Percentiles rank a stretch among this genome's conserved stretches.
Conservation (phyloP, 2,888 invertebrate species). For the Scaptomyza reducta region DNA sequence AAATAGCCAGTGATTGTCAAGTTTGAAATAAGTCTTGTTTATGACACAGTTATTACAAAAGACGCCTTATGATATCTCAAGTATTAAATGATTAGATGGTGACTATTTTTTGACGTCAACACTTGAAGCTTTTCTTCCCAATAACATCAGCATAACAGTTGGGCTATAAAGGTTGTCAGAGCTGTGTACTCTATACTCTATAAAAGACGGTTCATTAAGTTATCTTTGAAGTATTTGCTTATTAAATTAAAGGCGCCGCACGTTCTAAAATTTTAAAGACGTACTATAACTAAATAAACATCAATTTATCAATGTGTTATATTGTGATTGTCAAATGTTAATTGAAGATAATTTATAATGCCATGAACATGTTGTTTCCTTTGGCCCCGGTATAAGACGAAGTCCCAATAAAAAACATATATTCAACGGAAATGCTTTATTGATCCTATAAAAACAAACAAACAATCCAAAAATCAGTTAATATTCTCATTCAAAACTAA, state of each 20-base stretch:
- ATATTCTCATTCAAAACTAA: not conserved
- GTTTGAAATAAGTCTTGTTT: conserved; percentile 39
- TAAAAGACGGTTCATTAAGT: not conserved
- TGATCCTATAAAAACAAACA: conserved; percentile 22
- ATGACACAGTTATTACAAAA: conserved; percentile 35
- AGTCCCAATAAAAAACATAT: conserved; percentile 23
- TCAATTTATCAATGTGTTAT: conserved; percentile 27
- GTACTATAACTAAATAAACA: conserved; percentile 10
- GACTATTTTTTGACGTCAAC: conserved; percentile 51
- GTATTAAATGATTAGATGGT: conserved; percentile 44
- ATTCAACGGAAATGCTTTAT: conserved; percentile 32
- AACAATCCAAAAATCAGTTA: conserved; percentile 3
- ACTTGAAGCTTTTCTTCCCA: not conserved
- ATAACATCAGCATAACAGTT: not conserved
- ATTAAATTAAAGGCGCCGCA: conserved; percentile 1
- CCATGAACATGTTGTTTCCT: conserved; percentile 13
- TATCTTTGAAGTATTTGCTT: conserved; percentile 4
- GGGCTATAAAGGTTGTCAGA: not conserved
- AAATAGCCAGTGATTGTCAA: conserved; percentile 13
- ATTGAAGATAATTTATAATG: conserved; percentile 45
- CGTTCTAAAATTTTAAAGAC: not conserved
- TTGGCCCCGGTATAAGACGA: too few species aligned
- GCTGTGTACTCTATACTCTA: not conserved
- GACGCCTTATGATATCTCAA: conserved; percentile 13
- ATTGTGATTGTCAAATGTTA: conserved; percentile 40